Evolutionary conservation across 2,888 invertebrate genomes (phyloP), one percentile per base, ranked within the genome.

Genomic region (Empis livida): DNA sequence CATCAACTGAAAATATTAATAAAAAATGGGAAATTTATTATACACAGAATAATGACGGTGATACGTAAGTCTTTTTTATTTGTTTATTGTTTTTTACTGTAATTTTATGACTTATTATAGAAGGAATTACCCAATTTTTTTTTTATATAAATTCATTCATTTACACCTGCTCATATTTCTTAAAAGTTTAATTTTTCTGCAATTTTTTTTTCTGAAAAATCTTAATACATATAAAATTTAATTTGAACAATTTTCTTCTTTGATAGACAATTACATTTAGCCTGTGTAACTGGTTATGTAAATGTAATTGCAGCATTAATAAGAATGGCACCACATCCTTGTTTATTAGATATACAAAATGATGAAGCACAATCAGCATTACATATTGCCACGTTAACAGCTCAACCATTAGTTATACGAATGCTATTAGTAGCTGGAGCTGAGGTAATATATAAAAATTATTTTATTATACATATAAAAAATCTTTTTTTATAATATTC

Each of bases 391-490:
- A 87, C 88, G 2, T 71, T 87, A 54, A 85, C 84, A 37, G 75
- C 79, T 10, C 85, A 91, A 63, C 74, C 82, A 35, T 74, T 77
- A 41, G 77, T 93, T 42, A 80, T 82, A 2, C 74, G 90, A 52
- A 78, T 83, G 71, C 72, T 94, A 49, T 76, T 93, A 27, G 74
- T 82, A 27, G 87, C 87, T 2, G 93, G 93, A 15, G 90, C 90
- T 17, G 65, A 70, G 63, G 70, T 70, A 56, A 61, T 61, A 56
- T 17, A 38, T n/a, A n/a, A n/a, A n/a, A n/a, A n/a, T n/a, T n/a
- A n/a, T n/a, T n/a, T n/a, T n/a, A n/a, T n/a, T n/a, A n/a, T n/a
- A n/a, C n/a, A n/a, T 35, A 23, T 44, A 20, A n/a, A 44, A 20
- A 23, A n/a, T 14, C 20, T 45, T 44, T 37, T 2, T 31, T 44